A percentile compares a stretch with the other conserved stretches of the same genome.
These are phyloP conservation scores for Tolmerus cingulatus DNA, from an alignment of 2,888 invertebrate genomes.

Conservation along the genomic window DNA sequence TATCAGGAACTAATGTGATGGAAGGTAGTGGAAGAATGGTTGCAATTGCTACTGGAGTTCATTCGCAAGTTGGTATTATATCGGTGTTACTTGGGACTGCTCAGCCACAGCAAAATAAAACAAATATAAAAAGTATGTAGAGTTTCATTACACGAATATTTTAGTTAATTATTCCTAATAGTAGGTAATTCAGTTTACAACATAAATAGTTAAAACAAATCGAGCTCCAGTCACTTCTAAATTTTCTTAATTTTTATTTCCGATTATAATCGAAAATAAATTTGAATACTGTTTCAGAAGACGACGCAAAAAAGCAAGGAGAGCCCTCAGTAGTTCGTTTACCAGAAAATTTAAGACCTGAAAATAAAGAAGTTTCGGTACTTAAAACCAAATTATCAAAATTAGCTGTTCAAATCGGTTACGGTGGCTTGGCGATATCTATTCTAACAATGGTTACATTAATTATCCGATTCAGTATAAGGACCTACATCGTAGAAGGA, in stretches of 20 bases:
- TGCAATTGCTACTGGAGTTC: constrained; percentile 91
- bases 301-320: background rate
- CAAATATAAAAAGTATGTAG: constrained; percentile 89
- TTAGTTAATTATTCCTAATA: too few species aligned
- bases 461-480: constrained; percentile 92
- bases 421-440: constrained; percentile 98
- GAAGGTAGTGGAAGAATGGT: constrained; percentile 99
- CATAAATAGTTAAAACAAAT: too few species aligned
- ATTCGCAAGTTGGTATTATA: constrained; percentile 99
- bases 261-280: too few species aligned
- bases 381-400: constrained; percentile 98
- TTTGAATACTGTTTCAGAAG: background rate
- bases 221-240: too few species aligned
- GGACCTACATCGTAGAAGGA: constrained; percentile 81
- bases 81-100: constrained; percentile 97
- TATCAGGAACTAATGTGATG: constrained; percentile 99
- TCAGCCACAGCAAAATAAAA: constrained; percentile 87
- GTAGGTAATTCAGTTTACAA: too few species aligned
- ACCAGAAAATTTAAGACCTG: constrained; percentile 55
- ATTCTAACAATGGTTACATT: constrained; percentile 96
- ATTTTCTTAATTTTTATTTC: too few species aligned
- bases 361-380: constrained; percentile 70
- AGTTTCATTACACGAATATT: background rate
- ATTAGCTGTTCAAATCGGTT: constrained; percentile 98
- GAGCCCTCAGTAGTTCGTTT: background rate